phyloP scores from a whole-genome alignment of 2,888 invertebrate species.

The Eristalinus sepulchralis region DNA sequence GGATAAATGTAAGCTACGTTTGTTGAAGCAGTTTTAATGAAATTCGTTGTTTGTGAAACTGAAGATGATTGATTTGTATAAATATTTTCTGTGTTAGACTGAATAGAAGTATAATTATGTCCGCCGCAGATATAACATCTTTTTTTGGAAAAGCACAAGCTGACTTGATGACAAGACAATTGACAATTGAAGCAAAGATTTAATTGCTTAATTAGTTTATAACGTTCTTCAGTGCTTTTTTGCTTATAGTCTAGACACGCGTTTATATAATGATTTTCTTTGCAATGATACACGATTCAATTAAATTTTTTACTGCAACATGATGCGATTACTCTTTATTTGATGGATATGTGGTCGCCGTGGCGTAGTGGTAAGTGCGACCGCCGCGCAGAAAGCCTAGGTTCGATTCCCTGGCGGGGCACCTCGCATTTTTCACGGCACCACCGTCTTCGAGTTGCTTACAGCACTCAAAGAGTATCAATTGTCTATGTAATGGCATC shows the following conservation, averaged over 20 bases:
- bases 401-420: too few species aligned
- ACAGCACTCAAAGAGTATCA: too few species aligned
- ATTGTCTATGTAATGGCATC: too few species aligned
- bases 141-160: slow-evolving; percentile 18
- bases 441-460: too few species aligned
- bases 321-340: too few species aligned
- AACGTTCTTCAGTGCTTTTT: slow-evolving; percentile 5
- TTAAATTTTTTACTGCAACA: too few species aligned
- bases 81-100: background rate
- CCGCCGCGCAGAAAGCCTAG: too few species aligned
- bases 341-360: background rate
- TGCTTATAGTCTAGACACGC: background rate
- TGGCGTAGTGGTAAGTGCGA: too few species aligned
- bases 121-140: slow-evolving; percentile 28
- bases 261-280: background rate
- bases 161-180: too few species aligned
- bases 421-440: too few species aligned
- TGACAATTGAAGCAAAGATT: slow-evolving; percentile 23
- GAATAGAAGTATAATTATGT: slow-evolving; percentile 23
- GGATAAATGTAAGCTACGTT: background rate
- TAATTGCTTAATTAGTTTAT: slow-evolving; percentile 18
- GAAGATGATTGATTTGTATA: background rate
- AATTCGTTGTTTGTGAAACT: background rate
- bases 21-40: background rate
- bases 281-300: background rate